Conservation (phyloP, 2,797 vertebrate genomes). For the Sebastes melanostomus region DNA sequence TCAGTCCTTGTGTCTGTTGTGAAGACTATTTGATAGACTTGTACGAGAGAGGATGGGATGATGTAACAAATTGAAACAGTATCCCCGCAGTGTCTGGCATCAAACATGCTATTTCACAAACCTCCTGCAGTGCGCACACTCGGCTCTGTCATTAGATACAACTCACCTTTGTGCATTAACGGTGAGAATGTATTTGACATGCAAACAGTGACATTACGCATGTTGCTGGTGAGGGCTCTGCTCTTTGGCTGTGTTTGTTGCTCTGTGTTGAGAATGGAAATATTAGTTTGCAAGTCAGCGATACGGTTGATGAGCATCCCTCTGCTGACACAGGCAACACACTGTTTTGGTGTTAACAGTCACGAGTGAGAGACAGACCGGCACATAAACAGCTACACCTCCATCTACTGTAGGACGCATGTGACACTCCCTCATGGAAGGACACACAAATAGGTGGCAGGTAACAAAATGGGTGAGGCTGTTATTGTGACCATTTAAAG, state of each 20-base stretch:
- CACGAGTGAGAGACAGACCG: constrained; percentile 1
- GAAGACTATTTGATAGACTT: neutral
- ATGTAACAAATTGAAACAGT: constrained; percentile 48
- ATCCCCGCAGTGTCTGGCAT: neutral
- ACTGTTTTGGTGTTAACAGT: constrained; percentile 61
- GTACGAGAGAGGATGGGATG: constrained; percentile 1
- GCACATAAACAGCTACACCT: constrained; percentile 46
- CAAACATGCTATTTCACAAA: constrained; percentile 3
- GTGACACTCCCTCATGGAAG: neutral
- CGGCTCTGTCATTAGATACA: neutral
- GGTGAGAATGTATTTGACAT: constrained; percentile 19
- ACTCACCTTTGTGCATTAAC: constrained; percentile 9
- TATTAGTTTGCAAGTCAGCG: constrained; percentile 51
- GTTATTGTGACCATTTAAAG: neutral
- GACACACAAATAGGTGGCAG: neutral
- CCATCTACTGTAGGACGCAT: constrained; percentile 4
- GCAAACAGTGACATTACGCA: constrained; percentile 37
- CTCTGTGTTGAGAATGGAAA: constrained; percentile 58
- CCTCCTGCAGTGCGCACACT: neutral
- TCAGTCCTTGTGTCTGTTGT: neutral
- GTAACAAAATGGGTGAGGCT: neutral
- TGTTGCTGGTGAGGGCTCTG: constrained; percentile 21
- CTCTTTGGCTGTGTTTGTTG: constrained; percentile 31
- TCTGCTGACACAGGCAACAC: constrained; percentile 54
- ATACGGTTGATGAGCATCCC: neutral